Percentiles rank a stretch among this genome's conserved stretches.
Conservation (phyloP, 2,888 invertebrate genomes). For the Agriopis marginaria region DNA sequence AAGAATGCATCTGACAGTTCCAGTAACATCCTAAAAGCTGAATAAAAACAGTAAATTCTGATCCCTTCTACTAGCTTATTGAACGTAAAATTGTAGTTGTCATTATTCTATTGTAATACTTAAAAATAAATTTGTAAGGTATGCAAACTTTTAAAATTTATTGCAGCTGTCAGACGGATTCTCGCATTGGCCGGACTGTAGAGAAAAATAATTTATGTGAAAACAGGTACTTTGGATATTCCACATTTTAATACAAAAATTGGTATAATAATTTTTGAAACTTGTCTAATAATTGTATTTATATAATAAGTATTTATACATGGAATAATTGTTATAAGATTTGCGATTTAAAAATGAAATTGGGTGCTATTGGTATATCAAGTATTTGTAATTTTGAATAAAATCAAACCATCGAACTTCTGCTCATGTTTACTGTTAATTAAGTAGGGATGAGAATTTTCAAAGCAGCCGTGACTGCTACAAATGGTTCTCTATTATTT, state of each 20-base stretch:
- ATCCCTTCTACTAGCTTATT: too few species aligned
- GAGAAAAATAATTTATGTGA: neutral
- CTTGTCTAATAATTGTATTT: neutral
- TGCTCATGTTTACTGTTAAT: neutral
- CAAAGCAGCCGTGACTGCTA: neutral
- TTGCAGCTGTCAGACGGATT: too few species aligned
- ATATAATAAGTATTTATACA: neutral
- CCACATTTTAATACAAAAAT: neutral
- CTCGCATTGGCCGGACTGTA: neutral
- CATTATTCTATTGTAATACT: too few species aligned
- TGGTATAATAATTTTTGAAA: neutral
- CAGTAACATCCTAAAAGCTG: too few species aligned
- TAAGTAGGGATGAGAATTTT: neutral
- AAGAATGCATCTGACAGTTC: too few species aligned
- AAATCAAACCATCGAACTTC: neutral
- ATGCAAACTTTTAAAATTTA: too few species aligned
- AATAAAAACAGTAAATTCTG: too few species aligned
- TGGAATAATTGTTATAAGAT: neutral
- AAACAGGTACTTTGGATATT: slow-evolving; percentile 10
- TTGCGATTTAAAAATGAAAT: slow-evolving; percentile 11
- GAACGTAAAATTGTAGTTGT: too few species aligned
- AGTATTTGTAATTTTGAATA: slow-evolving; percentile 14
- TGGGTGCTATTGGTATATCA: slow-evolving; percentile 16
- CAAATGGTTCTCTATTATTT: neutral
- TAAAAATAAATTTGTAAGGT: too few species aligned